Evolutionary conservation across 2,888 invertebrate species (phyloP).

Genomic region (Nephrocerus scutellatus): DNA sequence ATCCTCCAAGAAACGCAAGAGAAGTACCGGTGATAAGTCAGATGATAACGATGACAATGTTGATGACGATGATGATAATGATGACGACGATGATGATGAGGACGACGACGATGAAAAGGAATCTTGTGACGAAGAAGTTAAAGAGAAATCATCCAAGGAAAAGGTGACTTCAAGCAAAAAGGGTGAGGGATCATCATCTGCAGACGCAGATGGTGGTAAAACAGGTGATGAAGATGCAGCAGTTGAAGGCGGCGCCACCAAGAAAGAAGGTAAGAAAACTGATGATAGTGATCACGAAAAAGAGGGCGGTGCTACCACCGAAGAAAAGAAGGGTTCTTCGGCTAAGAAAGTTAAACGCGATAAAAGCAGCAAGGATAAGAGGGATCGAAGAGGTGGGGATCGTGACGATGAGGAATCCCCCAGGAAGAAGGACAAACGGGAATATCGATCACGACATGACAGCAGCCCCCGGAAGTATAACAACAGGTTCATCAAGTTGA

Average conservation of each 20-base stretch:
- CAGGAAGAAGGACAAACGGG: neutral
- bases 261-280: constrained; percentile 45
- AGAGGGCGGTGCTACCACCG: no score
- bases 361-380: constrained; percentile 31
- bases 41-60: constrained; percentile 28
- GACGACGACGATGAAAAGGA: constrained; percentile 47
- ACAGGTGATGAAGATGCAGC: constrained; percentile 27
- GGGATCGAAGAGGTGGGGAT: constrained; percentile 31
- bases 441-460: constrained; percentile 26
- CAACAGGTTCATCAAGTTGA: constrained; percentile 58
- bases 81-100: constrained; percentile 23
- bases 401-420: constrained; percentile 38
- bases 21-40: constrained; percentile 8
- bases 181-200: constrained; percentile 27
- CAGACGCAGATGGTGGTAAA: constrained; percentile 28
- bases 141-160: constrained; percentile 24
- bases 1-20: constrained; percentile 20
- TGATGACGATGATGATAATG: constrained; percentile 42
- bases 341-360: constrained; percentile 31
- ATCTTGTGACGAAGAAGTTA: constrained; percentile 28
- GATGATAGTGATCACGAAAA: constrained; percentile 39
- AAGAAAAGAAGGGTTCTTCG: constrained; percentile 31
- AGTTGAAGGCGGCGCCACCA: constrained; percentile 29
- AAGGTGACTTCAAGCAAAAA: constrained; percentile 24
- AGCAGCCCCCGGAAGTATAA: constrained; percentile 29